Evolutionary conservation across 1,140 invertebrate species (phyloP).

Genomic region (Nixonia krombeini): DNA sequence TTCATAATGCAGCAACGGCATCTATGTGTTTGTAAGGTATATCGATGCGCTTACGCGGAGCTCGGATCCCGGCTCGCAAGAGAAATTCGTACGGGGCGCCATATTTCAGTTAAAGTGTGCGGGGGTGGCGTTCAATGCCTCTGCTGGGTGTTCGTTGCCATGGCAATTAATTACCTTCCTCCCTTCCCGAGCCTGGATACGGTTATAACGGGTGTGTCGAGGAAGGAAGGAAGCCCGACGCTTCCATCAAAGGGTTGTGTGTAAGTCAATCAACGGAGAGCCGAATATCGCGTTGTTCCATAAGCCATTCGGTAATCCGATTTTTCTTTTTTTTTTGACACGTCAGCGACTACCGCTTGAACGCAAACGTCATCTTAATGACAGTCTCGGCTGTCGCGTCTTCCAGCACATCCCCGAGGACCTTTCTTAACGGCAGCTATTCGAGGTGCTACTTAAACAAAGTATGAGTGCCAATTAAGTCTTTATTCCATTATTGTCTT

Average conservation of each 20-base stretch:
- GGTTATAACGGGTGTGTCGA: slow-evolving; percentile 67
- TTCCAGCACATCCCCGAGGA: too few relatives aligned
- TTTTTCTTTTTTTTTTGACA: too few relatives aligned
- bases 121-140: slow-evolving; percentile 66
- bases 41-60: slow-evolving; percentile 46
- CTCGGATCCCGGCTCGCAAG: slow-evolving; percentile 39
- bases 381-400: too few relatives aligned
- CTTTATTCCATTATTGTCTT: too few relatives aligned
- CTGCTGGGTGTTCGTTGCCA: slow-evolving; percentile 66
- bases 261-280: slow-evolving; percentile 42
- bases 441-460: too few relatives aligned
- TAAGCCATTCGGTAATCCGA: too few relatives aligned
- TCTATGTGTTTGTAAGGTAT: slow-evolving; percentile 55
- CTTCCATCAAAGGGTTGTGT: slow-evolving; percentile 42
- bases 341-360: too few relatives aligned
- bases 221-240: slow-evolving; percentile 35
- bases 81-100: slow-evolving; percentile 64
- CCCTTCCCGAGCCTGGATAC: slow-evolving; percentile 62
- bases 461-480: too few relatives aligned
- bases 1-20: slow-evolving; percentile 20
- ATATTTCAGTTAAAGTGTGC: slow-evolving; percentile 68
- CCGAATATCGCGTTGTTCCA: too few relatives aligned
- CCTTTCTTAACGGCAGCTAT: too few relatives aligned
- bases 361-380: too few relatives aligned
- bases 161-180: slow-evolving; percentile 73